Evolutionary conservation across 1,140 invertebrate species (phyloP), one percentile per base, ranked within the genome.

Genomic region (Drosophila nannoptera): DNA sequence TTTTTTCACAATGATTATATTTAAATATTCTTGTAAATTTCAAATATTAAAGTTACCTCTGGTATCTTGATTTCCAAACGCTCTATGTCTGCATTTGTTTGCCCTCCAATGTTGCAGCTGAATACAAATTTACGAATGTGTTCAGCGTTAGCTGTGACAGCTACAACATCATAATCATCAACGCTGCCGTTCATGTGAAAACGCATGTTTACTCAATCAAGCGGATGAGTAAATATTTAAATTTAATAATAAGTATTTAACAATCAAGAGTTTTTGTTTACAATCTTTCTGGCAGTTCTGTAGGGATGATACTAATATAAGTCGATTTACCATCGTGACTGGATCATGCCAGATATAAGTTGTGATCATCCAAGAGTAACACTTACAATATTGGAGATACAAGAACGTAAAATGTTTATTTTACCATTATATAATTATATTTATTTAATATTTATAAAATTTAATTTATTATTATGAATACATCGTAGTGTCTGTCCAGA

Each of bases 91-190:
- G 42, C 52, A n/a, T 69, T 42, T 9, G 7, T 6, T 35, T 31
- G 52, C 9, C 14, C 46, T 42, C 45, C 56, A 32, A 91, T 91
- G 80, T 92, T 92, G 32, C 93, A 93, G 46, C 92, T 93, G 90
- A 96, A 96, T 73, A 94, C 92, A 90, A 95, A 95, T 88, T 94
- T 95, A 91, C 95, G 94, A 86, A 95, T 92, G 90, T 94, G 93
- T 88, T 94, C 94, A 69, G 92, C 90, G 81, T 92, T 72, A 50
- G 67, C 62, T 70, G 73, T 65, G 60, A 64, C 48, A 53, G 73
- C 59, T 59, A 75, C 69, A 76, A 72, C 75, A 65, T 81, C 70
- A 58, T 75, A 82, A 14, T 76, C 72, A 68, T 81, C 73, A 40
- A 52, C 74, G 58, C 69, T 77, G 58, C 73, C 86, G 72, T 82